Conservation (phyloP, 2,888 invertebrate species). For the Tachina fera region DNA sequence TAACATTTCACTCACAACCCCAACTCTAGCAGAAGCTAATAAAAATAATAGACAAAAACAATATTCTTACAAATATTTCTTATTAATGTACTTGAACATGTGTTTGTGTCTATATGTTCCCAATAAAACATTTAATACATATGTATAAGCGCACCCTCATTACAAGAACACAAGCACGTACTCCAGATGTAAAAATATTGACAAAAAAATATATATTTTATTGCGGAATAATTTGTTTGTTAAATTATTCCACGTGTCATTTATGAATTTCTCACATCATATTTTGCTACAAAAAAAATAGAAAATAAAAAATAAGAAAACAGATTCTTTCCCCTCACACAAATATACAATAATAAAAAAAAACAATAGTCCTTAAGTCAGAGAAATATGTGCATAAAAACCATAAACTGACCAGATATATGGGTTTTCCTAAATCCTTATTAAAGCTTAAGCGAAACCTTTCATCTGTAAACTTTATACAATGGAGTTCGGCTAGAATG, state of each 20-base stretch:
- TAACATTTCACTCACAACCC: background rate
- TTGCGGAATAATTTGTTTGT: conserved; percentile 7
- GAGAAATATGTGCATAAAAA: background rate
- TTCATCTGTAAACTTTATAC: too few relatives aligned
- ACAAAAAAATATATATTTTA: background rate
- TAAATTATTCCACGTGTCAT: conserved; percentile 23
- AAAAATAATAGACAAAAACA: background rate
- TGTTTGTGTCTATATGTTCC: background rate
- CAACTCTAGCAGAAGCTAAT: background rate
- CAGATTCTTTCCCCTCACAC: too few relatives aligned
- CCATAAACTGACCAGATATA: background rate
- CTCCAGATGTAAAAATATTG: background rate
- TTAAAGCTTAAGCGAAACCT: background rate
- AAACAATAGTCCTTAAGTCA: background rate
- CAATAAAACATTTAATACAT: background rate
- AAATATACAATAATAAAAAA: background rate
- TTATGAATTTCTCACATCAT: background rate
- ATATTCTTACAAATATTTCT: background rate
- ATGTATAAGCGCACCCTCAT: too few relatives aligned
- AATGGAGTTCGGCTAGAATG: background rate
- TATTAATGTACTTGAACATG: background rate
- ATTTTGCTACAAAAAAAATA: background rate
- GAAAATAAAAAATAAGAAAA: background rate
- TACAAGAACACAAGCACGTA: background rate
- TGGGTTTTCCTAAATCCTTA: background rate